phyloP scores from a whole-genome alignment of 2,113 vertebrate species.

The Oryzias javanicus region DNA sequence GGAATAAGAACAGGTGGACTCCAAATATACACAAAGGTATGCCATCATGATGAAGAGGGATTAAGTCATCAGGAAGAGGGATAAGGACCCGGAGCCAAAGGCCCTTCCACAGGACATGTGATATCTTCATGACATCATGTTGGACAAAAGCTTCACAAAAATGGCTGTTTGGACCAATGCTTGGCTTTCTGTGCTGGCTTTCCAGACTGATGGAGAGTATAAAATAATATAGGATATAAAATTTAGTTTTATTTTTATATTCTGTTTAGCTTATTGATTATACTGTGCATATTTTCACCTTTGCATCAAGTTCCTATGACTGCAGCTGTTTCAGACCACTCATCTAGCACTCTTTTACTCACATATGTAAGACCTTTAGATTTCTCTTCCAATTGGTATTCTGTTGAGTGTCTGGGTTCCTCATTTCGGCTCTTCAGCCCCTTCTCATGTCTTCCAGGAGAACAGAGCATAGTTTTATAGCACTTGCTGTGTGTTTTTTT shows the following conservation, averaged over 20 bases:
- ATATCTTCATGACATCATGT: conserved; percentile 56
- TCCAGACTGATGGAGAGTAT: not conserved
- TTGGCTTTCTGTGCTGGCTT: not conserved
- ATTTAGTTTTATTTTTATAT: not conserved
- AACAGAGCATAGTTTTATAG: conserved; percentile 28
- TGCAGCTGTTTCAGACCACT: not conserved
- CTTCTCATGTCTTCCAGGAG: conserved; percentile 12
- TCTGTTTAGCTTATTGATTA: no score
- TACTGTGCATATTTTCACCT: no score
- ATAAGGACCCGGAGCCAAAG: conserved; percentile 46
- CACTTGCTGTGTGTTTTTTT: conserved; percentile 3
- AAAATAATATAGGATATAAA: not conserved
- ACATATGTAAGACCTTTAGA: conserved; percentile 32
- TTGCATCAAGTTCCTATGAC: no score
- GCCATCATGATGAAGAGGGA: conserved; percentile 44
- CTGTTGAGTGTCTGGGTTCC: conserved; percentile 15
- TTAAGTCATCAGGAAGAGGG: conserved; percentile 14
- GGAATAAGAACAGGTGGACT: conserved; percentile 70
- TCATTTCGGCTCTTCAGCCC: conserved; percentile 6
- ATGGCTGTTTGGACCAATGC: not conserved
- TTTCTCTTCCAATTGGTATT: conserved; percentile 25
- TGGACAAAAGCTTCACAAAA: conserved; percentile 20
- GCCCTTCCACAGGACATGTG: conserved; percentile 34
- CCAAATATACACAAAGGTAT: conserved; percentile 53
- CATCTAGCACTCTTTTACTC: conserved; percentile 2